A percentile compares a stretch with the other conserved stretches of the same genome.
Conservation (phyloP, 2,797 vertebrate species). For the Pipistrellus nathusii region DNA sequence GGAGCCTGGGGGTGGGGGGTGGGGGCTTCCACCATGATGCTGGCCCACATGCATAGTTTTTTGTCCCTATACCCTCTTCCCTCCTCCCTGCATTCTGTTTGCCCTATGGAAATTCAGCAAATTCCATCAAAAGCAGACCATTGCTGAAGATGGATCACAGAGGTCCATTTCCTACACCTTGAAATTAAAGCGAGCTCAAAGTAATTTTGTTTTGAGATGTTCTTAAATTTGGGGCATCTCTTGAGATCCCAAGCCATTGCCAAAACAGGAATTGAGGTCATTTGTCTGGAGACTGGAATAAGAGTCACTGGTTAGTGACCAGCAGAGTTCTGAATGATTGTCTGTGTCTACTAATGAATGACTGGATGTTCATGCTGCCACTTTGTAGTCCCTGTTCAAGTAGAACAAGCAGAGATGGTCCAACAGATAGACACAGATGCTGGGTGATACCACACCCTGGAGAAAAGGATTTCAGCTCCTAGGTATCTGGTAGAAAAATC, state of each 20-base stretch:
- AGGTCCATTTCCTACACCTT: background rate
- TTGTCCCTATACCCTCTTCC: no score
- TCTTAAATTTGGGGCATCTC: slow-evolving; percentile 31
- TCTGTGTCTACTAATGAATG: background rate
- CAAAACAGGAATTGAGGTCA: slow-evolving; percentile 19
- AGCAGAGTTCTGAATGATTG: background rate
- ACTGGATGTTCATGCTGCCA: background rate
- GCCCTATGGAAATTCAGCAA: no score
- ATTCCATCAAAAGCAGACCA: no score
- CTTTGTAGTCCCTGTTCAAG: slow-evolving; percentile 27
- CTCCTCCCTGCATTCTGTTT: no score
- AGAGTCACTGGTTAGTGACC: slow-evolving; percentile 1
- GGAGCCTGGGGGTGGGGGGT: no score
- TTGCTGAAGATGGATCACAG: no score
- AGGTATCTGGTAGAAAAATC: slow-evolving; percentile 2
- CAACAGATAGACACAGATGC: background rate
- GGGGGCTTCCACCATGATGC: no score
- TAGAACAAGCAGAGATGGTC: slow-evolving; percentile 31
- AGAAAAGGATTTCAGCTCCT: slow-evolving; percentile 32
- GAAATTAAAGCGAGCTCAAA: slow-evolving; percentile 59
- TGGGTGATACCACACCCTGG: background rate
- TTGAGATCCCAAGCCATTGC: background rate
- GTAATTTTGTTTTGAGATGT: slow-evolving; percentile 52
- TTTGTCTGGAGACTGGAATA: background rate
- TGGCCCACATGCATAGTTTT: no score